Percentiles rank a stretch among this genome's conserved stretches.
These are phyloP conservation scores for Polydesmus complanatus DNA, from an alignment of 2,888 invertebrate species.

Conservation along the genomic window DNA sequence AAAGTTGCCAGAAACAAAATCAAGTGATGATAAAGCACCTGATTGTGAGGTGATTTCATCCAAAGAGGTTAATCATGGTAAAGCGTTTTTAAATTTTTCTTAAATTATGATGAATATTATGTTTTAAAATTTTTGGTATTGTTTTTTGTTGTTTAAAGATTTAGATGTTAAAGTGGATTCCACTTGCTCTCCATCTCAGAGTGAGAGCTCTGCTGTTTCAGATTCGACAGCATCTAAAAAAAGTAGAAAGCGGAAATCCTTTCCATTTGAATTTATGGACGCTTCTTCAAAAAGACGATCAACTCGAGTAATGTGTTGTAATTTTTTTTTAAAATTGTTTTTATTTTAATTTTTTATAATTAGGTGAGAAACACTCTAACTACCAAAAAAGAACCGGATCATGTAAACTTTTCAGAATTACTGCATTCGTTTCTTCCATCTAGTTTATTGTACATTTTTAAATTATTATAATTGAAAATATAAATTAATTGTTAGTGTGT, in stretches of 20 bases:
- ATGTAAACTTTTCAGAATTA: slow-evolving; percentile 30
- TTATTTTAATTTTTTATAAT: background rate
- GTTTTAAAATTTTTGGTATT: too few relatives aligned
- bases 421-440: slow-evolving; percentile 31
- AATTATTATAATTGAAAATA: too few relatives aligned
- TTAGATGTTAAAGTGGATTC: background rate
- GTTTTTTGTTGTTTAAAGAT: background rate
- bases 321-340: background rate
- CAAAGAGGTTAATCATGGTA: background rate
- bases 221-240: background rate
- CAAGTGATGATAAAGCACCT: background rate
- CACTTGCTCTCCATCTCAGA: background rate
- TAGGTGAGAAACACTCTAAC: slow-evolving; percentile 22
- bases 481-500: too few relatives aligned
- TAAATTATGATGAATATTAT: too few relatives aligned
- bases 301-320: slow-evolving; percentile 11
- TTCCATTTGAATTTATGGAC: slow-evolving; percentile 15
- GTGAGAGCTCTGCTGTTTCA: background rate
- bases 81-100: too few relatives aligned
- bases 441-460: slow-evolving; percentile 21
- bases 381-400: slow-evolving; percentile 29
- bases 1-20: background rate
- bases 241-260: slow-evolving; percentile 10
- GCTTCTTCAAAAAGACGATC: slow-evolving; percentile 16
- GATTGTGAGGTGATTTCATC: background rate